Evolutionary conservation across 2,797 vertebrate genomes (phyloP), one percentile per base, ranked within the genome.

Genomic region (Propithecus perrieri): DNA sequence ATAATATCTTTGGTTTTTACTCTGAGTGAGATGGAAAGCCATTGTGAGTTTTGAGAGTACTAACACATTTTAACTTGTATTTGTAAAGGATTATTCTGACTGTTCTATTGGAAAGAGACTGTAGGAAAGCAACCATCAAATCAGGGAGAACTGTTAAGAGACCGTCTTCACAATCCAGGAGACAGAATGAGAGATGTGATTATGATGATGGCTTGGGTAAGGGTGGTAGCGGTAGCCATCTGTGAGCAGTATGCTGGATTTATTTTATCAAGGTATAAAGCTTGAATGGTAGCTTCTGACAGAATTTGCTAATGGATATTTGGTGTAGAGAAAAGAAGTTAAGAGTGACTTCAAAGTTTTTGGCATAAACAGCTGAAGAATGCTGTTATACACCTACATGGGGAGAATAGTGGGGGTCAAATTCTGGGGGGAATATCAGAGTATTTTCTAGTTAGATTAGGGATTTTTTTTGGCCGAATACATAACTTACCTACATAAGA

Each of bases 401-500:
- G 38, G 14, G 48, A 93, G 38, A 83, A 71, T 12, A 65, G 17
- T 30, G n/a, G 48, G 17, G 14, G 26, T 53, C 24, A 93, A 55
- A 81, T 41, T 92, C 35, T 3, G 4, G 26, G 50, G 26, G 53
- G 10, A 15, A 75, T 74, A 48, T 85, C 35, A 76, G 30, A 79
- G 88, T 69, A 85, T 84, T 71, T 96, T 87, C 13, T 50, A 94
- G 46, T 81, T 92, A 91, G 33, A 28, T 87, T 76, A n/a, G 11
- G 89, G 89, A 14, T 95, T 78, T 33, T 91, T 89, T 95, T n/a
- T 46, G 43, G 7, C 9, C 46, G 63, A 94, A 92, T 33, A 48
- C 15, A 85, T 55, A 81, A 75, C 15, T 17, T 63, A 89, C 26
- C 33, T 94, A 65, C 7, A 55, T n/a, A 67, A 48, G 20, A 88